phyloP scores from a whole-genome alignment of 2,888 invertebrate species.

The Drosophila formosana region DNA sequence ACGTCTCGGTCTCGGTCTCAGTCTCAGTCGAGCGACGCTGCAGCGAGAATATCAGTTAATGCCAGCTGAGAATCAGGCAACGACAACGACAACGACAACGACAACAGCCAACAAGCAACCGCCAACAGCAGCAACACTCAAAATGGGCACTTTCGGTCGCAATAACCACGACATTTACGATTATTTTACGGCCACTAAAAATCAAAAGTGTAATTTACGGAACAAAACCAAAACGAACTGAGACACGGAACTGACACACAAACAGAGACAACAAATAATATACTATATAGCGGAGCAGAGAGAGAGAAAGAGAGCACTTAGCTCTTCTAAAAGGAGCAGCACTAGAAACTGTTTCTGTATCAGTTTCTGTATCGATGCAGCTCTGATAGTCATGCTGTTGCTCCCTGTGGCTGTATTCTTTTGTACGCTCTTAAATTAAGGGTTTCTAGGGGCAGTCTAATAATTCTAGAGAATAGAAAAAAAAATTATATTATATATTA shows the following conservation, averaged over 20 bases:
- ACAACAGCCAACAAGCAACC: conserved; percentile 33
- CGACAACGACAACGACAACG: conserved; percentile 55
- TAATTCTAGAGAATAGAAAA: not conserved
- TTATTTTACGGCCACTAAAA: conserved; percentile 86
- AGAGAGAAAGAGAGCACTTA: not conserved
- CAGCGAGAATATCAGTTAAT: conserved; percentile 80
- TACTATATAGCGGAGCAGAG: not conserved
- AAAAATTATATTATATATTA: no score
- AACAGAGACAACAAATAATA: conserved; percentile 29
- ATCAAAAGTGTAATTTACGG: conserved; percentile 85
- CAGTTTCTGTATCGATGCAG: conserved; percentile 28
- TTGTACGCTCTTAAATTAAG: conserved; percentile 10
- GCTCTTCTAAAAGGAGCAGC: conserved; percentile 7
- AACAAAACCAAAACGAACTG: conserved; percentile 69
- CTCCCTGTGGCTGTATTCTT: conserved; percentile 11
- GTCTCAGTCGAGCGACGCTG: conserved; percentile 51
- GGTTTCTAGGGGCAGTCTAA: not conserved
- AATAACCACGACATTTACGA: conserved; percentile 85
- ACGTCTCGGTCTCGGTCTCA: conserved; percentile 55
- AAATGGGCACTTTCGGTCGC: conserved; percentile 85
- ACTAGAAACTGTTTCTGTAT: conserved; percentile 17
- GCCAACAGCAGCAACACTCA: conserved; percentile 62
- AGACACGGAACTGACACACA: conserved; percentile 41
- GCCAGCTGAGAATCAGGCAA: conserved; percentile 53
- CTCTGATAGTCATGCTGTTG: conserved; percentile 23